Conservation (phyloP, 1,140 invertebrate species). For the Achatina immaculata region DNA sequence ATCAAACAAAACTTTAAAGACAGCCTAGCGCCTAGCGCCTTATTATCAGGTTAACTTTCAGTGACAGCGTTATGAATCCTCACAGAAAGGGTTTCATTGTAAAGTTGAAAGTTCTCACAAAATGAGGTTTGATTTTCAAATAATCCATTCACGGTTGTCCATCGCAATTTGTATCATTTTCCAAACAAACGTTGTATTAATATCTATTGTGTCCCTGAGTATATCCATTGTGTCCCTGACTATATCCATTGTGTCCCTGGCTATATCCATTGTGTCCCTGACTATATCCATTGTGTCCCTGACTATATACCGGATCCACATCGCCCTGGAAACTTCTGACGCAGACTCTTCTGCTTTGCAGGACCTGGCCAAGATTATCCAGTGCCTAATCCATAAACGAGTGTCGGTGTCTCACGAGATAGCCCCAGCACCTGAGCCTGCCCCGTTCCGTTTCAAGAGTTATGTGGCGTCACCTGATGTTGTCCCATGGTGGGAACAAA, state of each 20-base stretch:
- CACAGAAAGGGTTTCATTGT: too few relatives aligned
- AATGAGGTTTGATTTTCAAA: too few relatives aligned
- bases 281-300: not conserved
- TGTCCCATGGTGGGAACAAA: conserved; percentile 24
- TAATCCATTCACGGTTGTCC: too few relatives aligned
- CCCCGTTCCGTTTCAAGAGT: not conserved
- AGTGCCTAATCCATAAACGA: conserved; percentile 10
- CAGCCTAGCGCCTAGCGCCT: too few relatives aligned
- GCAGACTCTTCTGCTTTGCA: conserved; percentile 4
- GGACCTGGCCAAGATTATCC: conserved; percentile 30
- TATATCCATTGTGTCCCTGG: not conserved
- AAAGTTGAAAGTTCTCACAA: too few relatives aligned
- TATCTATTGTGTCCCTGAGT: not conserved
- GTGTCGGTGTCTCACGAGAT: not conserved
- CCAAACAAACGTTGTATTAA: too few relatives aligned
- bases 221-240: not conserved
- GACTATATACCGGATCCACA: not conserved
- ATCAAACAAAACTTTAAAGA: too few relatives aligned
- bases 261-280: not conserved
- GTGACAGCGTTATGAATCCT: too few relatives aligned
- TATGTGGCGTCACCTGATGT: not conserved
- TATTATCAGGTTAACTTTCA: too few relatives aligned
- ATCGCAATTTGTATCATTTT: too few relatives aligned
- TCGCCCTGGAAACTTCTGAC: not conserved
- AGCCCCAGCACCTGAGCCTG: not conserved